Percentiles rank a stretch among this genome's conserved stretches.
These are phyloP conservation scores for Acanthopagrus latus DNA, from an alignment of 2,797 vertebrate genomes.

Conservation along the genomic window DNA sequence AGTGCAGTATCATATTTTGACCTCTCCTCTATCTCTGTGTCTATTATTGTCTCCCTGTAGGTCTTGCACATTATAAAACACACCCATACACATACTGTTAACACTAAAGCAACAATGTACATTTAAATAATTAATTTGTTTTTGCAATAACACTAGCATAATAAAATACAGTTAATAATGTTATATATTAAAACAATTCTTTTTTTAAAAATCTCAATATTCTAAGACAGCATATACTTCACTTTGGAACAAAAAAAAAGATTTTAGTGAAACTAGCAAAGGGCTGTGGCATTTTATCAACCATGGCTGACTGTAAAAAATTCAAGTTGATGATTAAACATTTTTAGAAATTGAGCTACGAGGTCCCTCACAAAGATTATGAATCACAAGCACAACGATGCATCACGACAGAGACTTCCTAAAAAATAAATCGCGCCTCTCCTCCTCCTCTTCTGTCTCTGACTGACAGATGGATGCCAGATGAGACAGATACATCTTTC, in stretches of 20 bases:
- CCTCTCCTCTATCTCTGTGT: slow-evolving; percentile 7
- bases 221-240: slow-evolving; percentile 10
- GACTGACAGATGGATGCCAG: slow-evolving; percentile 68
- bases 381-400: slow-evolving; percentile 21
- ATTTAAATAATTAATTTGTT: slow-evolving; percentile 7
- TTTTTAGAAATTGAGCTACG: background rate
- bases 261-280: slow-evolving; percentile 13
- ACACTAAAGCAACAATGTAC: background rate
- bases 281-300: slow-evolving; percentile 12
- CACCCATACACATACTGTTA: slow-evolving; percentile 20
- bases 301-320: background rate
- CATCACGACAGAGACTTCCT: slow-evolving; percentile 28
- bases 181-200: background rate
- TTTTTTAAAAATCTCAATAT: background rate
- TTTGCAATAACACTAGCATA: slow-evolving; percentile 2
- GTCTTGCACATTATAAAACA: slow-evolving; percentile 31
- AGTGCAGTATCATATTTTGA: slow-evolving; percentile 41
- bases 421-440: background rate
- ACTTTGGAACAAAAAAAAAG: background rate
- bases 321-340: slow-evolving; percentile 1
- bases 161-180: background rate
- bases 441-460: slow-evolving; percentile 24
- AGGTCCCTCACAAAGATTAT: background rate
- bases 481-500: slow-evolving; percentile 67
- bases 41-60: slow-evolving; percentile 12